Percentiles rank a stretch among this genome's conserved stretches.
phyloP scores from a whole-genome alignment of 2,797 vertebrate genomes.

The Brachymystax lenok region DNA sequence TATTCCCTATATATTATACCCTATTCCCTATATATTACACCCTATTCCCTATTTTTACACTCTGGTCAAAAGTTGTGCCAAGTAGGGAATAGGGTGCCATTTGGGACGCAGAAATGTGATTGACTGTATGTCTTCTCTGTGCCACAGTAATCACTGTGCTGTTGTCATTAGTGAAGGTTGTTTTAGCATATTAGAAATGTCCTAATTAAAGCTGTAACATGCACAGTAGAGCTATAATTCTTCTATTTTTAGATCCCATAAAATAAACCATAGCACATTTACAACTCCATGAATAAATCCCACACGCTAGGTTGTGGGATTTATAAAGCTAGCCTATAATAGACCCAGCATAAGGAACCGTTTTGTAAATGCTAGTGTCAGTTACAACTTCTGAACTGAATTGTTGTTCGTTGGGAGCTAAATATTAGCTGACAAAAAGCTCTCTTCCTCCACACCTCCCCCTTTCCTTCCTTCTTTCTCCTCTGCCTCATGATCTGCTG shows the following conservation, averaged over 20 bases:
- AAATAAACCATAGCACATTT: constrained; percentile 11
- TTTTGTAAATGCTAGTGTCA: background rate
- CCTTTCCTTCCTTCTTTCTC: background rate
- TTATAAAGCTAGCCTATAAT: constrained; percentile 2
- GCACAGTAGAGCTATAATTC: background rate
- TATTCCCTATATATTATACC: background rate
- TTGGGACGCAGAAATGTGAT: background rate
- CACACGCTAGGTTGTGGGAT: background rate
- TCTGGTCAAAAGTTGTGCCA: background rate
- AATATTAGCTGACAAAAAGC: constrained; percentile 30
- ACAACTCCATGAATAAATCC: constrained; percentile 7
- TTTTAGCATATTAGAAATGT: background rate
- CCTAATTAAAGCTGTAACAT: constrained; percentile 7
- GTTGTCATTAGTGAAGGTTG: background rate
- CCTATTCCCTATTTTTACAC: background rate
- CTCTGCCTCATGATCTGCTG: constrained; percentile 40
- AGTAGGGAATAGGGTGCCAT: background rate
- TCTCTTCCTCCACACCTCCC: background rate
- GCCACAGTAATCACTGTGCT: too few species aligned
- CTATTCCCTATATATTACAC: too few species aligned
- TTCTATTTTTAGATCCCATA: constrained; percentile 2
- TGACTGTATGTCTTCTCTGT: background rate
- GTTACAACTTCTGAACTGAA: constrained; percentile 1
- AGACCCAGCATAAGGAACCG: background rate
- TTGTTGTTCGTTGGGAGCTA: constrained; percentile 8